Evolutionary conservation across 1,140 invertebrate genomes (phyloP), one percentile per base, ranked within the genome.

Genomic region (Aphaenogaster rudis): DNA sequence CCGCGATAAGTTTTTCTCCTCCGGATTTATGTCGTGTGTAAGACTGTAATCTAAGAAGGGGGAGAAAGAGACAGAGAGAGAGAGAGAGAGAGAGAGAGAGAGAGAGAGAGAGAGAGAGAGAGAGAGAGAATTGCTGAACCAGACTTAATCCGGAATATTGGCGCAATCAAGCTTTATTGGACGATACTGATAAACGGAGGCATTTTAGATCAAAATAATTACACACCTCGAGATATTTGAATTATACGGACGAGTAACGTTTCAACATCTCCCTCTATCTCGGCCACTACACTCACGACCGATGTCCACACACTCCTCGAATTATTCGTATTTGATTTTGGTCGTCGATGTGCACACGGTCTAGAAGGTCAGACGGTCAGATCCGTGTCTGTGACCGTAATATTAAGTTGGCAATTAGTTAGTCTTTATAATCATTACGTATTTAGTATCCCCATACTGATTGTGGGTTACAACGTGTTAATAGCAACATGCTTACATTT

Each of bases 1-100:
- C 63, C 15, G 61, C 52, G 42, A 81, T 81, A 81, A 81, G 50
- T 71, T 69, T 45, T 71, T 67, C 21, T 79, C 1, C 66, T 57
- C 17, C 17, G 28, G 7, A 9, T 71, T 15, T 28, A 15, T 69
- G 28, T 45, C 63, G 15, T 28, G 48, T 39, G 21, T 28, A 42
- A 69, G 66, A 57, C 11, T 54, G 13, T 54, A 11, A 28, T 69
- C 50, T n/a, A 39, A 69, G 21, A 21, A 28, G 21, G 21, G 21
- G 6, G 66, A 71, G 67, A 71, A 0, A 15, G 5, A 6, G 7
- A 50, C 9, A 13, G 21, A 67, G 8, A 45, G n/a, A 57, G 54
- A 57, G 54, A 57, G 54, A 61, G 21, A 61, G 21, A 61, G 28
- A 69, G 66, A 71, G 67, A 71, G 0, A 15, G 5, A 6, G 7